Base-by-base conservation (phyloP, 2,888 invertebrate species). In the Eupithecia exiguata region DNA sequence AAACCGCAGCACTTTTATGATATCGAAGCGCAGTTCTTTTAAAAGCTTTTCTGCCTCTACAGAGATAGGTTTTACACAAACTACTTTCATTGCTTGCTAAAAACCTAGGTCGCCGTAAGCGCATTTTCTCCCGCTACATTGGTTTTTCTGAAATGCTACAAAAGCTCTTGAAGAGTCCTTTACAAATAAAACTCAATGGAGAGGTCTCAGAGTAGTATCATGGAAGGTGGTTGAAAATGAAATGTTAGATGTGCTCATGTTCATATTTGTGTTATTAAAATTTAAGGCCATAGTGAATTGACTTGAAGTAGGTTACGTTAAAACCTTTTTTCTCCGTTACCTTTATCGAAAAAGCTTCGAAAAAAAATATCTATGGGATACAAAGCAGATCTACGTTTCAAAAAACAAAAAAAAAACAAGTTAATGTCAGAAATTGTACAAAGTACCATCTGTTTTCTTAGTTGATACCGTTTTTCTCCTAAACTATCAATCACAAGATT, bases 121-220 rank as follows among this genome's bases (percentile, higher is more conserved):
- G 74, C 67, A 74, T 75, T 72, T 74, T 68, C 66, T 68, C 35
- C 53, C 58, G 74, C 73, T 76, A 73, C 76, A 76, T 78, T 67
- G 71, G 77, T 73, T 79, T 75, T 75, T 75, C 77, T 78, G 71
- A 71, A 75, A 71, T 67, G 72, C 69, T 72, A 53, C 46, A 74
- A 74, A 74, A 68, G 38, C 43, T 58, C 21, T 21, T 10, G 72
- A 68, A 77, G 66, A 69, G 74, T 66, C 71, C 72, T 72, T 77
- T 79, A 72, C 35, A 74, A 76, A 79, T 73, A 74, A 77, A 75
- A 75, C 71, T 72, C 71, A 76, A 75, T 70, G 46, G 69, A 68
- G 25, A 35, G 63, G 18, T 12, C 68, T 68, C 21, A n/a, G 66
- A 69, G 65, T 36, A 46, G 21, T 62, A 35, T 16, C 9, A 35